Evolutionary conservation across 1,140 invertebrate species (phyloP), one percentile per base, ranked within the genome.

Genomic region (Drosophila bifasciata): DNA sequence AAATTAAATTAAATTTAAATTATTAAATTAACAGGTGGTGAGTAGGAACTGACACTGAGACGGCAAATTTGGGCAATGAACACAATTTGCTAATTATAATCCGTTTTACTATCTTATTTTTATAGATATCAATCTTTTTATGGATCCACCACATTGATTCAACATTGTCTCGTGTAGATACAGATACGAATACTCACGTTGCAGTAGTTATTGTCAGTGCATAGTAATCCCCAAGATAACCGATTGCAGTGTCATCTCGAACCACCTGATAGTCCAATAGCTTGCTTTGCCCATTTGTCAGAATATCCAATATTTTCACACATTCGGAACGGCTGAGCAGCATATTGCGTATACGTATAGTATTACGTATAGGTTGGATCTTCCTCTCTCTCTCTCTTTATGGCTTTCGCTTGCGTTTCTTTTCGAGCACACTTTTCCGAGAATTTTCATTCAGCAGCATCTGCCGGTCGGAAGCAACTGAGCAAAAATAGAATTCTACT

Each of bases 161-260:
- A 45, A 8, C 32, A 21, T 16, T 6, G 13, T 6, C 15, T 28
- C 8, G 11, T 3, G 5, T 15, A 23, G 36, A 21, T 46, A 32
- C n/a, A 1, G 9, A 19, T 17, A 15, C 15, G 21, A 19, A 1
- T 21, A 86, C 81, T 83, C 61, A 88, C 83, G 59, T 32, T 21
- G 44, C 57, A 41, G 15, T 79, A 89, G 8, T 49, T 36, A 88
- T 39, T 16, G 62, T 67, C 8, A 88, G 39, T 23, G 40, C 50
- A 70, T 89, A 91, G 66, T 91, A 91, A 55, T 91, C 85, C 19
- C 89, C 89, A 6, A 91, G 70, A 71, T 86, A 91, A 1, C 89
- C 89, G 16, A 78, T 52, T 0, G 81, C 75, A 17, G 55, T 66
- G 0, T 19, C 49, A 43, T 81, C 81, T 28, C 59, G 67, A 16